These are phyloP conservation scores for Amyelois transitella DNA, from an alignment of 1,140 invertebrate species.

Conservation along the genomic window DNA sequence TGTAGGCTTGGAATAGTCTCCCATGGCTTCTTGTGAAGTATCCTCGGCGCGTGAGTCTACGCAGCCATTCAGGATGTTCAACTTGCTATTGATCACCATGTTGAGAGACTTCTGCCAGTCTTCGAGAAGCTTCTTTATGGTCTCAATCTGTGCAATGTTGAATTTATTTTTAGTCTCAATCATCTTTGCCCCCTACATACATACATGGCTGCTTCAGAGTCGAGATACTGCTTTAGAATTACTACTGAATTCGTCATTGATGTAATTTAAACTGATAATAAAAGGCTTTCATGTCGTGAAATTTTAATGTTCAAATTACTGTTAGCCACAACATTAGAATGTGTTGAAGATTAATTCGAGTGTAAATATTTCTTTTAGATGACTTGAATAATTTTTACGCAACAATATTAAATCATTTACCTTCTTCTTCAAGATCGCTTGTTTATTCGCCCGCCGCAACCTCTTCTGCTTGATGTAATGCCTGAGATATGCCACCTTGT, in stretches of 20 bases:
- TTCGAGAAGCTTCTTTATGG: constrained; percentile 53
- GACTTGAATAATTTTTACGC: background rate
- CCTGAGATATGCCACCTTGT: constrained; percentile 58
- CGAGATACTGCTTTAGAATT: no score
- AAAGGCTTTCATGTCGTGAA: no score
- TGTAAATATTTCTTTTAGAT: background rate
- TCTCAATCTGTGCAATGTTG: constrained; percentile 36
- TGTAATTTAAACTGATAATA: no score
- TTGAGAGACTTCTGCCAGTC: constrained; percentile 58
- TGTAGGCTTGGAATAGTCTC: constrained; percentile 43
- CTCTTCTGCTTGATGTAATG: constrained; percentile 59
- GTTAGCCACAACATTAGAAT: no score
- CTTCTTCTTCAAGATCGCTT: constrained; percentile 57
- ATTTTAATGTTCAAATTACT: background rate
- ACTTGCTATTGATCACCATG: constrained; percentile 50
- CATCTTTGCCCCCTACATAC: no score
- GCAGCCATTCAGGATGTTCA: constrained; percentile 29
- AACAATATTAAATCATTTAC: no score
- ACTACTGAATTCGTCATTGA: no score
- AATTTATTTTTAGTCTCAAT: no score
- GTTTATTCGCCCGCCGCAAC: constrained; percentile 43
- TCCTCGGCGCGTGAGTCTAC: constrained; percentile 37
- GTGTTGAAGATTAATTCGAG: no score
- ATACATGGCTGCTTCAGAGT: no score
- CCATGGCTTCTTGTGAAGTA: constrained; percentile 48